Evolutionary conservation across 1,140 invertebrate species (phyloP), one percentile per base, ranked within the genome.

Genomic region (Asbolus verrucosus): DNA sequence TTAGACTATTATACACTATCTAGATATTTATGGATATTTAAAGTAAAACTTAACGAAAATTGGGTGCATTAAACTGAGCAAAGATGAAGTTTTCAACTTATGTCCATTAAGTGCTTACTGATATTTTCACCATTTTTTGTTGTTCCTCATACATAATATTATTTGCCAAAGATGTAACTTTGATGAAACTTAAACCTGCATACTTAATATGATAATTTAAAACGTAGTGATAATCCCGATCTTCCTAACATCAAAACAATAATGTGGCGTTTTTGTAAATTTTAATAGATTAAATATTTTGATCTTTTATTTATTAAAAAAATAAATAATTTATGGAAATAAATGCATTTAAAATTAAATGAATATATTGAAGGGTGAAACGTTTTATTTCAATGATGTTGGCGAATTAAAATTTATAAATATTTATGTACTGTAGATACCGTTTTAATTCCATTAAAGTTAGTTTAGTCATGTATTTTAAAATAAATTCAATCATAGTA

Each of bases 281-380:
- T 8, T 30, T 8, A 30, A 5, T 30, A 5, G 27, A n/a, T 8
- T 30, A 30, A 30, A 30, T 5, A 30, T 30, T 30, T 4, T 30
- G 27, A 30, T 30, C 27, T 5, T 30, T 30, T 30, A n/a, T n/a
- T n/a, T n/a, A n/a, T n/a, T n/a, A n/a, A n/a, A n/a, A n/a, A n/a
- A n/a, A n/a, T n/a, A n/a, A n/a, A n/a, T n/a, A n/a, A n/a, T n/a
- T n/a, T n/a, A n/a, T n/a, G n/a, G n/a, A n/a, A n/a, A n/a, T n/a
- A n/a, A n/a, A n/a, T n/a, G 46, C 46, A 54, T 54, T 54, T 54
- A 54, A 54, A 27, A 27, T 14, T 43, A 43, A n/a, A n/a, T n/a
- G n/a, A n/a, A n/a, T n/a, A n/a, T n/a, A n/a, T n/a, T n/a, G n/a
- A n/a, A n/a, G n/a, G n/a, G n/a, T n/a, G 39, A 15, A 16, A 38